Percentiles rank a stretch among this genome's conserved stretches.
Evolutionary conservation across 2,888 invertebrate genomes (phyloP).

Genomic region (Caenorhabditis angaria): DNA sequence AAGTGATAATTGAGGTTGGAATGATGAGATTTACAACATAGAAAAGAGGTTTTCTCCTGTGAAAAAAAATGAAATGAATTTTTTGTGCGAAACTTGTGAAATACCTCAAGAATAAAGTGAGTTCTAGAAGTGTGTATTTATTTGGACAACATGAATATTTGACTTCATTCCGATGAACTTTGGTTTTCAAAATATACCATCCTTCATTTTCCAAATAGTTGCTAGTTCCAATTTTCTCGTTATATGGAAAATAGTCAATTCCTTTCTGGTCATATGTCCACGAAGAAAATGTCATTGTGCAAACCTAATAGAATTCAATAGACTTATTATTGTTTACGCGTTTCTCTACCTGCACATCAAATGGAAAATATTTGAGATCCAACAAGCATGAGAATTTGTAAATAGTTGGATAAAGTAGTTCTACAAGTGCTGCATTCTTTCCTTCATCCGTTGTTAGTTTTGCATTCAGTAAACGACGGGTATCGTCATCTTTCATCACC

Average conservation of each 20-base stretch:
- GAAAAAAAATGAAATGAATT: neutral
- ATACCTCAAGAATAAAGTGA: constrained; percentile 62
- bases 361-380: constrained; percentile 66
- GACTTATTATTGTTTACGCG: too few species aligned
- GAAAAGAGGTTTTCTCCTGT: constrained; percentile 69
- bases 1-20: constrained; percentile 71
- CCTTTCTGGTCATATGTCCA: constrained; percentile 72
- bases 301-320: too few species aligned
- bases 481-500: constrained; percentile 71
- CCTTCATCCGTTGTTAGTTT: constrained; percentile 66
- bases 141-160: constrained; percentile 71
- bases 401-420: constrained; percentile 70
- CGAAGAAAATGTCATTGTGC: constrained; percentile 69
- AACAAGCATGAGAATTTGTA: constrained; percentile 71
- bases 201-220: constrained; percentile 71
- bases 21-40: constrained; percentile 71
- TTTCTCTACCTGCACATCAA: constrained; percentile 69
- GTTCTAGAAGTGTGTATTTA: constrained; percentile 69
- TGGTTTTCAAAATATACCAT: constrained; percentile 68
- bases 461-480: constrained; percentile 67
- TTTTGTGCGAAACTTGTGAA: neutral
- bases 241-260: constrained; percentile 69
- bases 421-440: constrained; percentile 50
- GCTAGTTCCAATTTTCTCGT: constrained; percentile 66
- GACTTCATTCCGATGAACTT: constrained; percentile 63